Conservation (phyloP, 2,888 invertebrate species). For the Omphaloscelis lunosa region DNA sequence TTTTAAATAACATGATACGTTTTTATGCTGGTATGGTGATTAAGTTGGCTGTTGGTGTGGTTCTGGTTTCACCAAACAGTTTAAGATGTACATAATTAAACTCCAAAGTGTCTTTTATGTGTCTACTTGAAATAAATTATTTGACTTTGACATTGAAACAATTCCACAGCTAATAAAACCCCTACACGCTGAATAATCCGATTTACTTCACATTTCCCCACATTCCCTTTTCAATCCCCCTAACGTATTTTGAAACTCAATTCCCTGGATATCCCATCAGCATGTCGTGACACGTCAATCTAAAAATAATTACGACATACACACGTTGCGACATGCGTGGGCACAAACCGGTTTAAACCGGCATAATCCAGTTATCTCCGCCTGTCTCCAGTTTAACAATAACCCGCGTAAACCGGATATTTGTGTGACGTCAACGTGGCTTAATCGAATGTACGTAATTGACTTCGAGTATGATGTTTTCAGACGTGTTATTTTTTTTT, state of each 20-base stretch:
- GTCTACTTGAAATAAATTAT: background rate
- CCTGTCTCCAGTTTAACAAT: constrained; percentile 43
- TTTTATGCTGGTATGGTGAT: background rate
- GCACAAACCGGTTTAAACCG: constrained; percentile 19
- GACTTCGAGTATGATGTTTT: background rate
- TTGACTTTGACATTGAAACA: background rate
- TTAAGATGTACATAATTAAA: no score
- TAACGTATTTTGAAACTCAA: constrained; percentile 17
- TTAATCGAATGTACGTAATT: constrained; percentile 23
- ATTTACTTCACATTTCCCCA: constrained; percentile 12
- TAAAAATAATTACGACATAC: constrained; percentile 45
- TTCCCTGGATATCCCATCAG: constrained; percentile 18
- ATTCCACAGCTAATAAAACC: background rate
- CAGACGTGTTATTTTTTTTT: background rate
- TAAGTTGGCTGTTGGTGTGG: no score
- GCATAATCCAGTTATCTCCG: constrained; percentile 57
- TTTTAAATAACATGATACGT: background rate
- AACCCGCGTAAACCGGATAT: constrained; percentile 52
- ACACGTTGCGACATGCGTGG: constrained; percentile 39
- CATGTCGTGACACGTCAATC: constrained; percentile 14
- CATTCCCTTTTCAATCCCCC: background rate
- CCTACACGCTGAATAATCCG: constrained; percentile 7
- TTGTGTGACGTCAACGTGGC: constrained; percentile 11
- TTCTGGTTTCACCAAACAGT: no score
- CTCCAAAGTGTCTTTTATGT: background rate